phyloP scores from a whole-genome alignment of 2,888 invertebrate genomes.

The Aphidoletes aphidimyza region DNA sequence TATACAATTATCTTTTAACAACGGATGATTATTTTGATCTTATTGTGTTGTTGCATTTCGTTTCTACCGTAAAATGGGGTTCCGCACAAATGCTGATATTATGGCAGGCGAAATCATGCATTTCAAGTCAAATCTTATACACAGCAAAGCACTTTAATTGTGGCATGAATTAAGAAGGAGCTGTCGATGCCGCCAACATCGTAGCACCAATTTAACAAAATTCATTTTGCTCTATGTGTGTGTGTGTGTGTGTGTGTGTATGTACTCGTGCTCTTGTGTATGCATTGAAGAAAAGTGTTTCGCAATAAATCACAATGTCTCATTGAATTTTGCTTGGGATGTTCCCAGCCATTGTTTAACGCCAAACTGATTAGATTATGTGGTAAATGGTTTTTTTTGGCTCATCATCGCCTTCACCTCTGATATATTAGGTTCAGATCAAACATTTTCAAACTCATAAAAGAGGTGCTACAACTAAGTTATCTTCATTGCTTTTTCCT shows the following conservation, averaged over 20 bases:
- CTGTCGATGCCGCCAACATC: no score
- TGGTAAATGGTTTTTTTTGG: background rate
- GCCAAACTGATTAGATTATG: background rate
- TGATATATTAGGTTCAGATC: no score
- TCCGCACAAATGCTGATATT: no score
- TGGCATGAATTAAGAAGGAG: no score
- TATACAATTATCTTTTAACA: slow-evolving; percentile 24
- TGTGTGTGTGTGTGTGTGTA: background rate
- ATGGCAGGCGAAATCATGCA: no score
- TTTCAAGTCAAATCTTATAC: no score
- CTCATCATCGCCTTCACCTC: slow-evolving; percentile 10
- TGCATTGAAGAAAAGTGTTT: background rate
- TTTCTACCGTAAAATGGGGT: background rate
- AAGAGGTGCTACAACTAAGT: no score
- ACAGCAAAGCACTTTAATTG: no score
- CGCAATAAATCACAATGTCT: background rate
- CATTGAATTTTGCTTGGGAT: background rate
- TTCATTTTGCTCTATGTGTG: background rate
- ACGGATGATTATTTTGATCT: background rate
- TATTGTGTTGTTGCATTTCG: background rate
- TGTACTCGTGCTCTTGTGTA: background rate
- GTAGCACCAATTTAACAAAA: no score
- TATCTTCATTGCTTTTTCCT: no score
- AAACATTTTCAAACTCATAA: no score
- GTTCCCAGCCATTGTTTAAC: background rate